These are phyloP conservation scores for Crotalus viridis DNA, from an alignment of 2,113 vertebrate genomes.

Conservation along the genomic window DNA sequence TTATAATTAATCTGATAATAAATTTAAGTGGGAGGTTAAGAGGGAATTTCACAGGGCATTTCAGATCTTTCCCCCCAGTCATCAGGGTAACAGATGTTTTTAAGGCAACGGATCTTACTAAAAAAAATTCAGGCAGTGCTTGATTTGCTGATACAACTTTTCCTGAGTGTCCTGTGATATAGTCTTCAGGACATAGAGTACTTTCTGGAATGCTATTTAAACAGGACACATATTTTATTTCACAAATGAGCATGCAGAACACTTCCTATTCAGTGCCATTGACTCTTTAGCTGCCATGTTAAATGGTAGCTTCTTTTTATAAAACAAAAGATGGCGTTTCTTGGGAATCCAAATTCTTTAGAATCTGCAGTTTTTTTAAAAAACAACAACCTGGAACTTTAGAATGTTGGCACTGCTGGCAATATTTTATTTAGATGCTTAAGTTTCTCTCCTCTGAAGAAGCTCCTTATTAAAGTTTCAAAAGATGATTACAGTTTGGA, in stretches of 20 bases:
- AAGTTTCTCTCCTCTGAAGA: background rate
- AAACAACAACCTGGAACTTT: background rate
- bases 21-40: background rate
- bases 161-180: background rate
- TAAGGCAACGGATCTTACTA: background rate
- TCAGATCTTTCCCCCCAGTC: background rate
- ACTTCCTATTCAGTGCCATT: fast-evolving
- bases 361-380: background rate
- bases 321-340: background rate
- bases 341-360: background rate
- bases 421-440: background rate
- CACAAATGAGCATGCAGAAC: background rate
- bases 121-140: background rate
- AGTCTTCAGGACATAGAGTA: fast-evolving
- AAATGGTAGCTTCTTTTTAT: background rate
- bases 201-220: fast-evolving
- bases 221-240: background rate
- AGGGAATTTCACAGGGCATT: background rate
- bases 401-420: background rate
- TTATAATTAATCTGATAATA: background rate
- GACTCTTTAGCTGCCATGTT: fast-evolving
- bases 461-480: background rate
- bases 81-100: background rate
- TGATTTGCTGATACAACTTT: background rate
- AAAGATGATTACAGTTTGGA: background rate